Conservation (phyloP, 2,797 vertebrate species). For the Enteromius argenteus region DNA sequence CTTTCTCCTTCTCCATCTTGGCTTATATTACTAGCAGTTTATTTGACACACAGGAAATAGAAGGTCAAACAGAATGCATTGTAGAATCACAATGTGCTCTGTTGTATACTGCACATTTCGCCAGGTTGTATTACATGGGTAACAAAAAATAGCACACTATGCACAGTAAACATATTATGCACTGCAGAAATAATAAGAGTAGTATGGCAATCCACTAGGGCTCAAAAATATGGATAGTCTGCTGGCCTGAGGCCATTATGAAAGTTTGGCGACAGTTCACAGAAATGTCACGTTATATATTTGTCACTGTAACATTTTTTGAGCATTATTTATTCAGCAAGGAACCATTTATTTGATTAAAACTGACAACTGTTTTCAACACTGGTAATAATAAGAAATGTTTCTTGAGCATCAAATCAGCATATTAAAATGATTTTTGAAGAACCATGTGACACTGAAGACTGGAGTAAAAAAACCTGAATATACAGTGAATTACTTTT, state of each 20-base stretch:
- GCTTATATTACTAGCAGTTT: slow-evolving; percentile 33
- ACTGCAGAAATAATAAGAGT: not conserved
- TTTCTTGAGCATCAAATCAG: not conserved
- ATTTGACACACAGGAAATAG: slow-evolving; percentile 11
- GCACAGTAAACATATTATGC: not conserved
- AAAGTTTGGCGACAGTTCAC: not conserved
- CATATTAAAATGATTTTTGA: not conserved
- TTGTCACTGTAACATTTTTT: not conserved
- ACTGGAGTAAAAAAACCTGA: not conserved
- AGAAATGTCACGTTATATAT: not conserved
- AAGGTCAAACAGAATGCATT: slow-evolving; percentile 19
- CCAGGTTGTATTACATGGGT: not conserved
- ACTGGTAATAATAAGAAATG: not conserved
- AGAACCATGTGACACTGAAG: not conserved
- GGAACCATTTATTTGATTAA: not conserved
- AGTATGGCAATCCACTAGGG: not conserved
- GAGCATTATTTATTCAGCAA: no score
- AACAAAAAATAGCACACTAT: not conserved
- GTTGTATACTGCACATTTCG: not conserved
- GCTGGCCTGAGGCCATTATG: not conserved
- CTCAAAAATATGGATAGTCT: not conserved
- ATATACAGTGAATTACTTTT: not conserved
- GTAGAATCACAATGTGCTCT: not conserved
- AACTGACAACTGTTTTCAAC: not conserved
- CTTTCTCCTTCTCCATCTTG: slow-evolving; percentile 36